Percentiles rank a stretch among this genome's conserved stretches.
Conservation (phyloP, 2,888 invertebrate species). For the Caenorhabditis macrosperma region DNA sequence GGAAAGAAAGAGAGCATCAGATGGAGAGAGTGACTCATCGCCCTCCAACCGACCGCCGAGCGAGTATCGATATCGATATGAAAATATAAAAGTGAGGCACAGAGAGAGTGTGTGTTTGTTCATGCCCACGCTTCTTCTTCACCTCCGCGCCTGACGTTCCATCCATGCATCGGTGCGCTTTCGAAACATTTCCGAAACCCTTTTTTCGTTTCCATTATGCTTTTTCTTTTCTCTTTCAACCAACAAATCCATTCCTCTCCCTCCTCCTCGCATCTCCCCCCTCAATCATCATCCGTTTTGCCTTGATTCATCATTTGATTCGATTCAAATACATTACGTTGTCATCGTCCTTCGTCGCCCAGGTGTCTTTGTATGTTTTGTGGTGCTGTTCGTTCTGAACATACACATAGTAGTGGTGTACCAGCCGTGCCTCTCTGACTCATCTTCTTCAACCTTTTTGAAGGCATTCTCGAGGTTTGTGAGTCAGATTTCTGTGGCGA, state of each 20-base stretch:
- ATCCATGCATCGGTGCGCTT: slow-evolving; percentile 35
- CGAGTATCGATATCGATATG: slow-evolving; percentile 35
- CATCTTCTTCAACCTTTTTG: slow-evolving; percentile 10
- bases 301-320: neutral
- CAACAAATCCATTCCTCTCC: neutral
- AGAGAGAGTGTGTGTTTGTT: slow-evolving; percentile 22
- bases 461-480: neutral
- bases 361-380: neutral
- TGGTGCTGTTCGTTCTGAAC: slow-evolving; percentile 1
- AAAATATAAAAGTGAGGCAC: slow-evolving; percentile 3
- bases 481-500: neutral
- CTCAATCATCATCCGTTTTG: slow-evolving; percentile 7
- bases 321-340: slow-evolving; percentile 5
- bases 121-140: slow-evolving; percentile 25
- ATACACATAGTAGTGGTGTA: neutral
- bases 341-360: neutral
- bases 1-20: neutral
- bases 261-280: neutral
- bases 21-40: neutral
- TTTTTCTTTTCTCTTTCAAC: slow-evolving; percentile 1
- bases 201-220: slow-evolving; percentile 11
- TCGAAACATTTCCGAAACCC: slow-evolving; percentile 25
- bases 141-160: slow-evolving; percentile 8
- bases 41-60: neutral
- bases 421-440: slow-evolving; percentile 6